Percentiles rank a stretch among this genome's conserved stretches.
Conservation (phyloP, 1,140 invertebrate genomes). For the Bombus polaris region DNA sequence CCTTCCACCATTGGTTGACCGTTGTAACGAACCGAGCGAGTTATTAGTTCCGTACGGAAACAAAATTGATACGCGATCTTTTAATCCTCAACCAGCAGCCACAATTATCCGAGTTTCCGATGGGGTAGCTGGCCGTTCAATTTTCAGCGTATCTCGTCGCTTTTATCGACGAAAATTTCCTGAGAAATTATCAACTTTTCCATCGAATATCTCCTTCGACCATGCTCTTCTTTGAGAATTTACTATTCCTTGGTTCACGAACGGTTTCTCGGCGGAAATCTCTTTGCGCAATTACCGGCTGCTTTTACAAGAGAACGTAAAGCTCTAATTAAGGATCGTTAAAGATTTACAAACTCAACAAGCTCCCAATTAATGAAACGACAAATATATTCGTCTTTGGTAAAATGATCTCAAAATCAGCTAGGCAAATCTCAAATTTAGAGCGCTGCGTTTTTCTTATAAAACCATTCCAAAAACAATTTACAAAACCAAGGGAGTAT, state of each 20-base stretch:
- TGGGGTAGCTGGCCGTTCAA: background rate
- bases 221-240: background rate
- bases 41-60: conserved; percentile 4
- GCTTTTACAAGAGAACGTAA: background rate
- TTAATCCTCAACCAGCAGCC: background rate
- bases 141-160: background rate
- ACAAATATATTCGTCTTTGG: no score
- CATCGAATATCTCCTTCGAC: background rate
- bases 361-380: no score
- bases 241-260: background rate
- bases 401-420: no score
- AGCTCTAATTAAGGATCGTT: background rate
- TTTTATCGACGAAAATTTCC: background rate
- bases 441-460: no score
- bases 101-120: background rate
- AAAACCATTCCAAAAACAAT: no score
- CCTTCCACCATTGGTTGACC: conserved; percentile 22
- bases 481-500: no score
- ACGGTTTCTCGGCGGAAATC: background rate
- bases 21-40: background rate
- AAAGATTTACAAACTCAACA: background rate
- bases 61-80: background rate
- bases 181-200: background rate
- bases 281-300: background rate
- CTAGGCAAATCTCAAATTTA: no score